A percentile compares a stretch with the other conserved stretches of the same genome.
Evolutionary conservation across 2,888 invertebrate species (phyloP).

Genomic region (Drosophila histrio): DNA sequence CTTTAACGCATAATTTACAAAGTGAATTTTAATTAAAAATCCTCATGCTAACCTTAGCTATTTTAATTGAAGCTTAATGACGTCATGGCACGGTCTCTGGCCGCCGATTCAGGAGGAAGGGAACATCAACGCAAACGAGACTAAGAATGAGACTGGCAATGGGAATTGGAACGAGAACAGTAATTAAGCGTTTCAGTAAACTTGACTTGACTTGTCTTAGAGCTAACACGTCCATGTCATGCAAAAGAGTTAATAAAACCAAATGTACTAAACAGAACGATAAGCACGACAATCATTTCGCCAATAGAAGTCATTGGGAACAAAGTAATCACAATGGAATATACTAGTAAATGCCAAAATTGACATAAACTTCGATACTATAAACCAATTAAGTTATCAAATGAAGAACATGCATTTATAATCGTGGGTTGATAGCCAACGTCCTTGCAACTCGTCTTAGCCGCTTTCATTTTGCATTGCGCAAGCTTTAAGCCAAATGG

Average conservation of each 20-base stretch:
- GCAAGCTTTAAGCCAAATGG: neutral
- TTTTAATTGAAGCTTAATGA: constrained; percentile 80
- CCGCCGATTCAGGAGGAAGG: constrained; percentile 4
- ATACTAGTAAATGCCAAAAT: neutral
- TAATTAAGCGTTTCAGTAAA: constrained; percentile 70
- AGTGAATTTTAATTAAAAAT: constrained; percentile 80
- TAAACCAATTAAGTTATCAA: neutral
- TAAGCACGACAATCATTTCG: neutral
- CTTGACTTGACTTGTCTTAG: constrained; percentile 47
- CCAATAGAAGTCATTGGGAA: neutral
- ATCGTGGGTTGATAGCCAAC: neutral
- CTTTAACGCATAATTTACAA: constrained; percentile 75
- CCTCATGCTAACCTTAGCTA: constrained; percentile 76
- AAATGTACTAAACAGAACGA: constrained; percentile 7
- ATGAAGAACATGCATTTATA: neutral
- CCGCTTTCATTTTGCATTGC: neutral
- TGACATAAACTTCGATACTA: neutral
- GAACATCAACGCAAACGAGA: constrained; percentile 9
- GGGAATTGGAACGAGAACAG: constrained; percentile 34
- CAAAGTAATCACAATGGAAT: neutral
- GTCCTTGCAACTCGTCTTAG: neutral
- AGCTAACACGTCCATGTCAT: constrained; percentile 54
- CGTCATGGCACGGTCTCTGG: constrained; percentile 54
- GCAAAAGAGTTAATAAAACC: constrained; percentile 68
- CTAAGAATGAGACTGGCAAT: neutral